These are phyloP conservation scores for Gallinago stenura DNA, from an alignment of 2,797 vertebrate genomes.

Conservation along the genomic window DNA sequence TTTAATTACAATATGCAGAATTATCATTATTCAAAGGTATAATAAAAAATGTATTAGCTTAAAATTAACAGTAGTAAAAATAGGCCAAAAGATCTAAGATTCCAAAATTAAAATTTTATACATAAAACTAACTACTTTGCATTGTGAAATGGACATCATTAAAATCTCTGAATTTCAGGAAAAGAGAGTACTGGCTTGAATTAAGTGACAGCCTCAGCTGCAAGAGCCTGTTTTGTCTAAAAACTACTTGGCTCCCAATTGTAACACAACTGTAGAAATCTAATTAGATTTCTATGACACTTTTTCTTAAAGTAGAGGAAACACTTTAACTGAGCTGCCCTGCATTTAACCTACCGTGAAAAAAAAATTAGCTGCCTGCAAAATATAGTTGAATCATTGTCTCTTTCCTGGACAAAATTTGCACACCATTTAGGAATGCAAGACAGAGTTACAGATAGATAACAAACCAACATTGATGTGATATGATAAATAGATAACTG, in stretches of 20 bases:
- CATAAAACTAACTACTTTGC: background rate
- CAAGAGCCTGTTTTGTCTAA: constrained; percentile 31
- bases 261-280: constrained; percentile 52
- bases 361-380: constrained; percentile 46
- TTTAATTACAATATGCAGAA: background rate
- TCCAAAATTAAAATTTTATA: background rate
- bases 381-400: constrained; percentile 30
- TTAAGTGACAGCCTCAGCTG: constrained; percentile 44
- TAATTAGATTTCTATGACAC: constrained; percentile 28
- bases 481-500: background rate
- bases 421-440: background rate
- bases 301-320: constrained; percentile 41
- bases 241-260: constrained; percentile 28
- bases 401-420: constrained; percentile 21
- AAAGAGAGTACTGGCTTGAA: background rate
- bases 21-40: background rate
- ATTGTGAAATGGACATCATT: background rate
- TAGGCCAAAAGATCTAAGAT: background rate
- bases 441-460: background rate
- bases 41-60: background rate
- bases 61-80: background rate
- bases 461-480: background rate
- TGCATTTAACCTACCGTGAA: constrained; percentile 42
- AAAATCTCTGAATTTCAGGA: background rate
- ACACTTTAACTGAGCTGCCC: constrained; percentile 10